A percentile compares a stretch with the other conserved stretches of the same genome.
Conservation (phyloP, 2,797 vertebrate genomes). For the Steatocranus sp. region DNA sequence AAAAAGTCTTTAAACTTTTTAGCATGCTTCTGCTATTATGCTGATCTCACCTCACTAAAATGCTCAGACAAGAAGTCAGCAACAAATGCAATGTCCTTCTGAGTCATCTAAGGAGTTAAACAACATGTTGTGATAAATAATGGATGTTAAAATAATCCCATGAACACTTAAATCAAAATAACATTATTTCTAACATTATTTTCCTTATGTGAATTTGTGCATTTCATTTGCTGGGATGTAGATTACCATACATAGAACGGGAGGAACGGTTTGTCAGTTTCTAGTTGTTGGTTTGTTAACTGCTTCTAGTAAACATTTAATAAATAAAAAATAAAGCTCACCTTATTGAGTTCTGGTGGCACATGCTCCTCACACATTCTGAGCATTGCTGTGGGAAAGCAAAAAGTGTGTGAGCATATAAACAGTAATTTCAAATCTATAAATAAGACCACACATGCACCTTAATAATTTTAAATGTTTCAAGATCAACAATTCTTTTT, state of each 20-base stretch:
- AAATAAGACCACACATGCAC: background rate
- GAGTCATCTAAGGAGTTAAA: conserved; percentile 85
- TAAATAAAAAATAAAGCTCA: conserved; percentile 42
- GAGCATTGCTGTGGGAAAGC: conserved; percentile 84
- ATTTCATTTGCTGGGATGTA: background rate
- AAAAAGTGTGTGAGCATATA: background rate
- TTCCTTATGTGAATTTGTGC: background rate
- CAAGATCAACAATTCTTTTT: background rate
- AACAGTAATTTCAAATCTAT: background rate
- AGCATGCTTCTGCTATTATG: background rate
- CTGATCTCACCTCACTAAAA: conserved; percentile 90
- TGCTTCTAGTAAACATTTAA: background rate
- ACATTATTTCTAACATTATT: background rate
- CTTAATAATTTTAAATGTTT: background rate
- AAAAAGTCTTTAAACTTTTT: background rate
- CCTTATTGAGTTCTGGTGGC: conserved; percentile 96
- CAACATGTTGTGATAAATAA: background rate
- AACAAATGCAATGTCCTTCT: conserved; percentile 97
- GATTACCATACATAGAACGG: background rate
- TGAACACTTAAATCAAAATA: background rate
- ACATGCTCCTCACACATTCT: conserved; percentile 98
- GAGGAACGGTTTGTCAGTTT: background rate
- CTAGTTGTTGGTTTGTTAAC: background rate
- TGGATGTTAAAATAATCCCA: background rate
- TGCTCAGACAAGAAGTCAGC: conserved; percentile 97